These are phyloP conservation scores for Leptobrachium leishanense DNA, from an alignment of 2,113 vertebrate species.

Conservation along the genomic window DNA sequence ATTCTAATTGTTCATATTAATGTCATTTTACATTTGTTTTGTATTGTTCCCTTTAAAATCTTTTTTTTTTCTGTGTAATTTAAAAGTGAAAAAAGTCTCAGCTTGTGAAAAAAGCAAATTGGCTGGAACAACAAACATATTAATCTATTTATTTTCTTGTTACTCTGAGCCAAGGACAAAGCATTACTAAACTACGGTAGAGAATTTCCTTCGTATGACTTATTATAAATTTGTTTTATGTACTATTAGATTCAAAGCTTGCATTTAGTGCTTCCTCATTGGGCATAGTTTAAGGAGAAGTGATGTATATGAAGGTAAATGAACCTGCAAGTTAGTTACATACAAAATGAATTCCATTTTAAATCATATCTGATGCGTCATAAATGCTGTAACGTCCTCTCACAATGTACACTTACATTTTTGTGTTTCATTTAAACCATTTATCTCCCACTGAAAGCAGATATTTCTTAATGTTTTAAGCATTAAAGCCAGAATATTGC, in stretches of 20 bases:
- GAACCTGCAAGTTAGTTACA: constrained; percentile 19
- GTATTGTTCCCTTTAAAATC: too few relatives aligned
- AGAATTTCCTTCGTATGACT: background rate
- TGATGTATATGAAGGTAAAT: constrained; percentile 19
- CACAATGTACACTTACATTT: constrained; percentile 16
- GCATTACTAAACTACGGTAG: background rate
- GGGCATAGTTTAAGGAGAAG: constrained; percentile 1
- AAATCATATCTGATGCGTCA: constrained; percentile 21
- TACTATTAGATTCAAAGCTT: background rate
- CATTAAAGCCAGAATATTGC: constrained; percentile 27
- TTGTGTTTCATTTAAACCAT: constrained; percentile 26
- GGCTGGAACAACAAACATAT: constrained; percentile 2
- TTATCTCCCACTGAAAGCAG: background rate
- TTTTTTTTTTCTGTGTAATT: background rate
- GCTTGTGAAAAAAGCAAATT: background rate
- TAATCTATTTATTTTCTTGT: background rate
- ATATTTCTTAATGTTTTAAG: constrained; percentile 37
- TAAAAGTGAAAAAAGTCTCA: background rate
- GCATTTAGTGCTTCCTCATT: constrained; percentile 10
- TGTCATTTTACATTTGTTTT: background rate
- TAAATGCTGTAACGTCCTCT: constrained; percentile 34
- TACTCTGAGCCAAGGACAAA: background rate
- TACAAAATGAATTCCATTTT: constrained; percentile 13
- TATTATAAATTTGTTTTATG: constrained; percentile 22
- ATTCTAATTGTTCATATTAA: too few relatives aligned